Base-by-base conservation (phyloP, 2,888 invertebrate genomes). In the Eristalinus aeneus region DNA sequence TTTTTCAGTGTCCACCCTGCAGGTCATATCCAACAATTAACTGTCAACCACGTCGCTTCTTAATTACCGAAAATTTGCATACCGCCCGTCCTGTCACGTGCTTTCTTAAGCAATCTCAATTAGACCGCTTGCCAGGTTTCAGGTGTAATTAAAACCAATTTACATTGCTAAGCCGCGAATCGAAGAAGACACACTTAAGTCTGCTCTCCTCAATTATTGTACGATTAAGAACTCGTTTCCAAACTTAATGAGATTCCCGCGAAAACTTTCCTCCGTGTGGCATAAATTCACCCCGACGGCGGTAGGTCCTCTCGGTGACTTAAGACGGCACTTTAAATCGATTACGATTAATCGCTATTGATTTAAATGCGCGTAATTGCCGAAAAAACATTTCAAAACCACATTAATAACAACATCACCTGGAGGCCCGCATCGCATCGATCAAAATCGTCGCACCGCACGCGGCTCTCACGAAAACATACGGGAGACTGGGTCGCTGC, bases 311-410 rank as follows among this genome's bases (percentile, higher is more conserved):
- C 61, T 32, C 32, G n/a, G 39, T 75, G 22, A 78, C 16, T 78
- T 53, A 73, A 73, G 32, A 39, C 74, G 27, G 65, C 74, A 69
- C 82, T 71, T 77, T 65, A 71, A 78, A 77, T 82, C 74, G 86
- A 82, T 86, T 86, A 73, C 64, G 54, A 27, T 69, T 64, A 77
- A 81, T 39, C 31, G 68, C 60, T 76, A 86, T 86, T 82, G 82
- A 82, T 82, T 86, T 81, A 86, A 77, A 82, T 74, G 39, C 34
- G 23, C 81, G 68, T 82, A 71, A 77, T 77, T 82, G 82, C 72
- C 77, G 5, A 71, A 27, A 81, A 86, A 86, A 82, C 81, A 81
- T 85, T 81, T 85, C 60, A 60, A 82, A 86, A 56, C 34, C 2
- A 36, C 77, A 77, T 82, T 77, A 86, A 82, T 86, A 77, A 81